These are phyloP conservation scores for Parascotia fuliginaria DNA, from an alignment of 2,888 invertebrate species.

Conservation along the genomic window DNA sequence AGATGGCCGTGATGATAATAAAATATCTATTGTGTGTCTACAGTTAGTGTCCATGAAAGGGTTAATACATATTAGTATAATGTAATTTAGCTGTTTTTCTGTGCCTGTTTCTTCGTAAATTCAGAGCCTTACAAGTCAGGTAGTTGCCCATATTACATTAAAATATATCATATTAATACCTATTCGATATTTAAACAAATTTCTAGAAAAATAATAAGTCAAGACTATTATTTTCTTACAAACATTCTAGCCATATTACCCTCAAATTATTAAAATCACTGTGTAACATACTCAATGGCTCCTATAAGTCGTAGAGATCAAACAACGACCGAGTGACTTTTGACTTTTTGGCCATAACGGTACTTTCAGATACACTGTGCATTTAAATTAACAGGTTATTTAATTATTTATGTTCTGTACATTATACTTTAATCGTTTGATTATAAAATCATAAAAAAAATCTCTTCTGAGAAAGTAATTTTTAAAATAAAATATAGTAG, in stretches of 20 bases:
- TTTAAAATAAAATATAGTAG: not conserved
- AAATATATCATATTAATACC: too few species aligned
- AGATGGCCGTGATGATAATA: too few species aligned
- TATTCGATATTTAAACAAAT: too few species aligned
- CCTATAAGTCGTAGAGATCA: constrained; percentile 6
- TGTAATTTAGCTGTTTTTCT: too few species aligned
- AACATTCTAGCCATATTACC: not conserved
- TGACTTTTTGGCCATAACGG: constrained; percentile 35
- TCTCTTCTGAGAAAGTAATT: not conserved
- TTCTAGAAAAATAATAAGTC: too few species aligned
- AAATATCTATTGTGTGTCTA: too few species aligned
- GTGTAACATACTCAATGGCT: constrained; percentile 8
- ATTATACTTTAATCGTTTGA: not conserved
- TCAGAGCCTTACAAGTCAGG: too few species aligned
- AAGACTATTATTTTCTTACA: too few species aligned
- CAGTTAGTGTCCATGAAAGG: too few species aligned
- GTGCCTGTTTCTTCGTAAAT: too few species aligned
- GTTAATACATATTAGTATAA: too few species aligned
- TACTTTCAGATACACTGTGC: constrained; percentile 3
- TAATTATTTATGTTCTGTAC: constrained; percentile 1
- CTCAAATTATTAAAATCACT: constrained; percentile 11
- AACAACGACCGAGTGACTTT: constrained; percentile 40
- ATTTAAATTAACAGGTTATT: constrained; percentile 16
- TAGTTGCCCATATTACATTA: too few species aligned
- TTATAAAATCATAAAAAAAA: not conserved